Percentiles rank a stretch among this genome's conserved stretches.
Evolutionary conservation across 53 echinoderm and acorn worm genomes (phyloP).

Genomic region (Crossaster papposus): DNA sequence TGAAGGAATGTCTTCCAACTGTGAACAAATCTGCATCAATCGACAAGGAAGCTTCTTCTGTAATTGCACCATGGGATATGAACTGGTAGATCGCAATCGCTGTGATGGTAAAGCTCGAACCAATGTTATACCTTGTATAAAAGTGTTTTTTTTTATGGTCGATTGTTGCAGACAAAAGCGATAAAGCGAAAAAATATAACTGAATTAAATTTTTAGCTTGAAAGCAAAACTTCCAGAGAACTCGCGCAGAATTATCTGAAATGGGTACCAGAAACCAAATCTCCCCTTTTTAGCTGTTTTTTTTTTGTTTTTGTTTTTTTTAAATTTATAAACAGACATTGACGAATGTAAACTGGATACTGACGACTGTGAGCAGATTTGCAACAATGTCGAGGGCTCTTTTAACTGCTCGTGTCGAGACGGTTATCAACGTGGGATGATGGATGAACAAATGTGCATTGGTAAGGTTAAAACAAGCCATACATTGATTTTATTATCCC

Average conservation of each 20-base stretch:
- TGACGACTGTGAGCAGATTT: conserved; percentile 30
- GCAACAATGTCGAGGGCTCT: not conserved
- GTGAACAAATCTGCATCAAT: conserved; percentile 7
- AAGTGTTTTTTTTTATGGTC: not conserved
- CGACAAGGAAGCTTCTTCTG: not conserved
- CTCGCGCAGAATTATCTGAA: no score
- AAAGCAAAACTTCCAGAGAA: no score
- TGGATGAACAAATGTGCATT: conserved; percentile 14
- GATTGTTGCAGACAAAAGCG: no score
- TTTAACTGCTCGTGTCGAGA: conserved; percentile 15
- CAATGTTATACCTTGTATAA: no score
- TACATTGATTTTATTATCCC: no score
- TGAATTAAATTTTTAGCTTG: no score
- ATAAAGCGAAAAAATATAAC: no score
- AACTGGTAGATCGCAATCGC: not conserved
- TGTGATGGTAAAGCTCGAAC: not conserved
- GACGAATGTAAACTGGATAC: conserved; percentile 4
- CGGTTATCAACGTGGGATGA: conserved; percentile 19
- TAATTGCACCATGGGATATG: not conserved
- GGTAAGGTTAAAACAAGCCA: not conserved
- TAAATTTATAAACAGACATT: not conserved
- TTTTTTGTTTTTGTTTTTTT: no score
- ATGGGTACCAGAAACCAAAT: no score
- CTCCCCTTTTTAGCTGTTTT: no score
- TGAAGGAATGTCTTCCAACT: not conserved